Evolutionary conservation across 2,888 invertebrate species (phyloP).

Genomic region (Lathronympha strigana): DNA sequence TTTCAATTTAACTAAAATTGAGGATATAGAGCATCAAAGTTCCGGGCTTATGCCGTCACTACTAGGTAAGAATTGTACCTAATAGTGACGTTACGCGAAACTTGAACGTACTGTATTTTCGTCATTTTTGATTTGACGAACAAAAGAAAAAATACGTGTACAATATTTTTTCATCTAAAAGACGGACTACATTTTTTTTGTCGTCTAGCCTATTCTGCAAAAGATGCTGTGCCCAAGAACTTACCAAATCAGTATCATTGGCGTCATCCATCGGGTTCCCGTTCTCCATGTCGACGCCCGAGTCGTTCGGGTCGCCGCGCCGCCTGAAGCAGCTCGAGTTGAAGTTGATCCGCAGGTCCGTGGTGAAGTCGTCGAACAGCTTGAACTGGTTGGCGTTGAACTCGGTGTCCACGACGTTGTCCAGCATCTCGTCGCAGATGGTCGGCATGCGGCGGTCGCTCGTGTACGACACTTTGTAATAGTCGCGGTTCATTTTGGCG

Average conservation of each 20-base stretch:
- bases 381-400: conserved; percentile 81
- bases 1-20: no score
- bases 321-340: conserved; percentile 67
- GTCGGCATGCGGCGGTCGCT: conserved; percentile 56
- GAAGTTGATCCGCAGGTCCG: conserved; percentile 73
- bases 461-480: conserved; percentile 72
- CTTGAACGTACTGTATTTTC: no score
- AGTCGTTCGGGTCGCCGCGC: conserved; percentile 72
- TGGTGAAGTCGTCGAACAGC: conserved; percentile 78
- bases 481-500: conserved; percentile 72
- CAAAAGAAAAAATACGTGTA: no score
- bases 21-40: no score
- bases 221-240: conserved; percentile 50
- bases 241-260: conserved; percentile 77
- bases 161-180: no score
- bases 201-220: no score
- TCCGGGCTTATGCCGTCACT: no score
- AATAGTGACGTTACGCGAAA: no score
- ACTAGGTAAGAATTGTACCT: no score
- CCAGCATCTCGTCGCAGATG: conserved; percentile 66
- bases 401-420: conserved; percentile 79
- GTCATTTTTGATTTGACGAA: no score
- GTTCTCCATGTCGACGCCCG: conserved; percentile 79
- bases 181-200: no score
- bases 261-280: conserved; percentile 72